These are phyloP conservation scores for Brachionus koreanus DNA, from an alignment of 1,140 invertebrate species.

Conservation along the genomic window DNA sequence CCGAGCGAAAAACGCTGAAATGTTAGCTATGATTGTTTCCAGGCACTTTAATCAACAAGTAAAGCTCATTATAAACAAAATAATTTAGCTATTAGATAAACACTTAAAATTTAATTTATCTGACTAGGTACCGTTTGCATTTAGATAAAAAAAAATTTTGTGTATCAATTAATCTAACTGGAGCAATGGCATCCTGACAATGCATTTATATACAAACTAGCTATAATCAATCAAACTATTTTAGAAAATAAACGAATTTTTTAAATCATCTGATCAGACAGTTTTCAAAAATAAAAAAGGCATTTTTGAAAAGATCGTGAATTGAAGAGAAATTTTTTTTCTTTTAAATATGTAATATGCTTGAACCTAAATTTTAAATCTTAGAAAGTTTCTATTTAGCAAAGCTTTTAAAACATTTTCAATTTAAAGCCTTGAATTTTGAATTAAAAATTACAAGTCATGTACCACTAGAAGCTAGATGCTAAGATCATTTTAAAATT, in stretches of 20 bases:
- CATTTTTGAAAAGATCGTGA: too few relatives aligned
- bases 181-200: background rate
- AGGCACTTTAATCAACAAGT: background rate
- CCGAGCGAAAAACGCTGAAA: background rate
- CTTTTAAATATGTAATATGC: too few relatives aligned
- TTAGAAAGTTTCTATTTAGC: too few relatives aligned
- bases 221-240: background rate
- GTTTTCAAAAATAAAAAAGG: background rate
- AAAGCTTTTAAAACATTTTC: too few relatives aligned
- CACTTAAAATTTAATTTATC: background rate
- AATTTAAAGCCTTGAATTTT: too few relatives aligned
- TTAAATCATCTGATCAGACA: background rate
- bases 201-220: background rate
- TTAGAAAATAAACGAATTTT: background rate
- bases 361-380: too few relatives aligned
- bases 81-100: background rate
- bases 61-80: background rate
- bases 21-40: background rate
- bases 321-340: too few relatives aligned
- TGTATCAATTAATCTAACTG: background rate
- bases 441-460: too few relatives aligned
- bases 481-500: too few relatives aligned
- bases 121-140: background rate
- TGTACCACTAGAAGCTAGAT: too few relatives aligned
- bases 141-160: background rate